These are phyloP conservation scores for Rhingia rostrata DNA, from an alignment of 2,888 invertebrate genomes.

Conservation along the genomic window DNA sequence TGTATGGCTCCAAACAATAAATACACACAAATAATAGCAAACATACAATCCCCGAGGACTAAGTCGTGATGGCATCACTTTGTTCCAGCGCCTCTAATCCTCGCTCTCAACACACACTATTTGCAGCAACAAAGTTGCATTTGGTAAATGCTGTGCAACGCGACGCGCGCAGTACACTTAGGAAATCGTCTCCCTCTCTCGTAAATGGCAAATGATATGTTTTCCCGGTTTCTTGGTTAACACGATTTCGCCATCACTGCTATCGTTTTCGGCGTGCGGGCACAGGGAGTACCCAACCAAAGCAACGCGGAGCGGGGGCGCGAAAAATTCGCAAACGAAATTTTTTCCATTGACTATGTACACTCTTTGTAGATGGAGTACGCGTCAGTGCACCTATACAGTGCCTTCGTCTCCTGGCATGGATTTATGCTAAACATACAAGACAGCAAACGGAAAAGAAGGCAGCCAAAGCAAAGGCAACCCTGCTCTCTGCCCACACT, in stretches of 20 bases:
- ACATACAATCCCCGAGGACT: slow-evolving; percentile 63
- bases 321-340: slow-evolving; percentile 58
- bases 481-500: slow-evolving; percentile 63
- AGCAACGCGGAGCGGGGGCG: slow-evolving; percentile 51
- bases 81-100: slow-evolving; percentile 61
- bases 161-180: slow-evolving; percentile 54
- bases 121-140: slow-evolving; percentile 43
- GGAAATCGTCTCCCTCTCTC: slow-evolving; percentile 50
- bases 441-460: slow-evolving; percentile 47
- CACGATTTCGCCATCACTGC: slow-evolving; percentile 73
- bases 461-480: slow-evolving; percentile 16
- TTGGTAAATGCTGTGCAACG: slow-evolving; percentile 39
- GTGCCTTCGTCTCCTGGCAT: slow-evolving; percentile 42
- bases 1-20: slow-evolving; percentile 55
- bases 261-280: slow-evolving; percentile 43
- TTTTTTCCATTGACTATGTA: slow-evolving; percentile 41
- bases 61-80: slow-evolving; percentile 69
- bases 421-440: slow-evolving; percentile 61
- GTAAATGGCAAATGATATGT: slow-evolving; percentile 72
- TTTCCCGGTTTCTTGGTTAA: slow-evolving; percentile 71
- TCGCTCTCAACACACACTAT: slow-evolving; percentile 45
- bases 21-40: slow-evolving; percentile 57
- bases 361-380: not conserved
- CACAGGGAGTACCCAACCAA: slow-evolving; percentile 1
- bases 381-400: slow-evolving; percentile 9